Evolutionary conservation across 2,113 vertebrate genomes (phyloP), one percentile per base, ranked within the genome.

Genomic region (Lampris megalopsis): DNA sequence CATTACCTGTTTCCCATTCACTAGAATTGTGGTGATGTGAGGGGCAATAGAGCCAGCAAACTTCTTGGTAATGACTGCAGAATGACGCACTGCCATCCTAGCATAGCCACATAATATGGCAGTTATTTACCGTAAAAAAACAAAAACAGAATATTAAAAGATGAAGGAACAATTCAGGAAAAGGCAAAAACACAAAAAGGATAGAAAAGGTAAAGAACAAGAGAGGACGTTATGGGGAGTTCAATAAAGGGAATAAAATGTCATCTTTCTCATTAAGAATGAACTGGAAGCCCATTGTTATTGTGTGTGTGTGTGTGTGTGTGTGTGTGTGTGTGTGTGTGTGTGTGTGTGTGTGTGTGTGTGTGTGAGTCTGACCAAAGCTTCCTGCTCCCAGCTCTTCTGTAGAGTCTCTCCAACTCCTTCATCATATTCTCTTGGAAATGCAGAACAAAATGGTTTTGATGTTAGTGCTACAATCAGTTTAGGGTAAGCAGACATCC

Each of bases 1-100:
- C 82, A 85, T 95, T 99, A 99, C 97, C 98, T 99, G 98, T 92
- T 98, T 99, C 91, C 97, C 96, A 85, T 97, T 94, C 93, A 99
- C 98, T 95, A 99, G 92, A 83, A 98, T 93, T 82, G 97, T 96
- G 88, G 98, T 99, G 95, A 99, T 95, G 94, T 98, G 96, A 82
- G 97, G 96, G 79, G 96, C 95, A 94, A 99, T 96, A 94, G 96
- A 98, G 94, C 96, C 94, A 92, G 97, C 95, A 88, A 94, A 95
- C 96, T 95, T 97, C 96, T 96, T 94, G 88, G 91, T 94, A 93
- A 96, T 94, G 80, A 94, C 95, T 84, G 97, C 98, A 88, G 95
- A 92, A 52, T 94, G 95, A 86, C 97, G 97, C 68, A 99, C 95
- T 89, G 94, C 95, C 95, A 96, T 92, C 98, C 98, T 97, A 93